phyloP scores from a whole-genome alignment of 2,797 vertebrate species.

The Emydoidea blandingii region DNA sequence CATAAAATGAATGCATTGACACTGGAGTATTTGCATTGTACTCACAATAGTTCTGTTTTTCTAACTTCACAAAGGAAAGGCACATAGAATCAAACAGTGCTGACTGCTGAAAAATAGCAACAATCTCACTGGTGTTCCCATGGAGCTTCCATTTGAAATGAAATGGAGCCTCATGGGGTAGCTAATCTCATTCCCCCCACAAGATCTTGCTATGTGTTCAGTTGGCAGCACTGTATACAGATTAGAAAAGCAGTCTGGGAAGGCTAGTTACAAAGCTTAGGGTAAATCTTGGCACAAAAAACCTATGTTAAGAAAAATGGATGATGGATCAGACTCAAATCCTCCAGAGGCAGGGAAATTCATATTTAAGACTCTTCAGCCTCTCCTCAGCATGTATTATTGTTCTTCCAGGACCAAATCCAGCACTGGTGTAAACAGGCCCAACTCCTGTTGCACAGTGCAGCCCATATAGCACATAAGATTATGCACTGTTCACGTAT shows the following conservation, averaged over 20 bases:
- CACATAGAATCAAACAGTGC: neutral
- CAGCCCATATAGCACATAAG: neutral
- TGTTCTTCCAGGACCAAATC: neutral
- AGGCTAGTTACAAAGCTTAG: neutral
- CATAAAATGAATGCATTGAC: slow-evolving; percentile 1
- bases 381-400: neutral
- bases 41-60: neutral
- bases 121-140: slow-evolving; percentile 38
- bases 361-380: neutral
- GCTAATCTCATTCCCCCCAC: slow-evolving; percentile 32
- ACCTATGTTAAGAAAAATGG: neutral
- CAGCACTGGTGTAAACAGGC: neutral
- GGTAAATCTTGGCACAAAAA: neutral
- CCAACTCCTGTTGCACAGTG: neutral
- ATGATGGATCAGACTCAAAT: neutral
- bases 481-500: neutral
- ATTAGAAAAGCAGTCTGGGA: slow-evolving; percentile 20
- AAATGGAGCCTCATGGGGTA: neutral
- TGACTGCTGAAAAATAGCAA: slow-evolving; percentile 27
- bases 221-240: neutral
- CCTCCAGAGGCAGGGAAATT: neutral
- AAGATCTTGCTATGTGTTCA: slow-evolving; percentile 36
- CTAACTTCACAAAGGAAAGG: slow-evolving; percentile 44
- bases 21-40: slow-evolving; percentile 25
- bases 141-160: slow-evolving; percentile 54